These are phyloP conservation scores for Nyctereutes procyonoides DNA, from an alignment of 2,113 vertebrate species.

Conservation along the genomic window DNA sequence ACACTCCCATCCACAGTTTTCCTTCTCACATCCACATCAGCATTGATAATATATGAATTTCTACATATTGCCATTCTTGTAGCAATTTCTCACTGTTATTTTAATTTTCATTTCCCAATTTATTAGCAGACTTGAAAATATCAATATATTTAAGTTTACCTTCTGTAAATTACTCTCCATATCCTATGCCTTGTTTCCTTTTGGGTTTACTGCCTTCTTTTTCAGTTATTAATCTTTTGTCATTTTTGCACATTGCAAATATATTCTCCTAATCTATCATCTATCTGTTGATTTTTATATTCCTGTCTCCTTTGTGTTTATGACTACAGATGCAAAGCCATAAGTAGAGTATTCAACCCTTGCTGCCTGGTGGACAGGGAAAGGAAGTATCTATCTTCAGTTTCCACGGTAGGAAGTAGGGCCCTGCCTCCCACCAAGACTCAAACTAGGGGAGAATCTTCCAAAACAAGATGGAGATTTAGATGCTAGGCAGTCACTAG, in stretches of 20 bases:
- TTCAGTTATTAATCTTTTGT: slow-evolving; percentile 45
- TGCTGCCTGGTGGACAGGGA: neutral
- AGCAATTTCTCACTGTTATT: neutral
- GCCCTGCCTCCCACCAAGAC: neutral
- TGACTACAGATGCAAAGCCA: slow-evolving; percentile 47
- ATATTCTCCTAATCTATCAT: slow-evolving; percentile 34
- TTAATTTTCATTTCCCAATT: neutral
- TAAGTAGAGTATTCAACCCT: neutral
- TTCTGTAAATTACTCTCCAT: slow-evolving; percentile 20
- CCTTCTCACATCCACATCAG: slow-evolving; percentile 29
- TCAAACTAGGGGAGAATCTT: neutral
- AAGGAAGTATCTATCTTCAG: slow-evolving; percentile 13
- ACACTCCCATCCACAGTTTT: neutral
- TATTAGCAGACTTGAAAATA: slow-evolving; percentile 51
- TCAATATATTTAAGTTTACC: slow-evolving; percentile 7
- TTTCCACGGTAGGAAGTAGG: slow-evolving; percentile 32
- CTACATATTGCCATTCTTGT: neutral
- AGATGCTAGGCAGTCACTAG: neutral
- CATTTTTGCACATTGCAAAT: slow-evolving; percentile 6
- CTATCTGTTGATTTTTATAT: neutral
- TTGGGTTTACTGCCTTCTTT: slow-evolving; percentile 26
- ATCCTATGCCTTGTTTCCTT: neutral
- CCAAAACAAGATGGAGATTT: neutral
- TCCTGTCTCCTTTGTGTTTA: slow-evolving; percentile 13
- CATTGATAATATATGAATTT: slow-evolving; percentile 31